A percentile compares a stretch with the other conserved stretches of the same genome.
Conservation (phyloP, 1,140 invertebrate species). For the Drosophila lini region DNA sequence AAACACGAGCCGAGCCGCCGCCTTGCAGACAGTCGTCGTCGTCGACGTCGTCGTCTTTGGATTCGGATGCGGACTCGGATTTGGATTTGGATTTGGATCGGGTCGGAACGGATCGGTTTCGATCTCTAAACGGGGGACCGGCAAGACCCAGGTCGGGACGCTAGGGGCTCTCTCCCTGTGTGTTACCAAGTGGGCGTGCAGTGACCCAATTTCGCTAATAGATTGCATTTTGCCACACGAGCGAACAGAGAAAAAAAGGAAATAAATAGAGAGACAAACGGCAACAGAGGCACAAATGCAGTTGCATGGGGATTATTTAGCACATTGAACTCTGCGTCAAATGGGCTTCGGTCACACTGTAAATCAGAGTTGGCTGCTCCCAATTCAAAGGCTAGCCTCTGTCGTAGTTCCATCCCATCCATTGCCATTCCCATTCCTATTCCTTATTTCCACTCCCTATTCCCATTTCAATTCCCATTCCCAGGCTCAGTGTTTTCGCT, state of each 20-base stretch:
- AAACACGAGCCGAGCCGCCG: slow-evolving; percentile 60
- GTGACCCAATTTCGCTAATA: slow-evolving; percentile 80
- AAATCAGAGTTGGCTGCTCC: slow-evolving; percentile 24
- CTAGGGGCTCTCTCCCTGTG: slow-evolving; percentile 21
- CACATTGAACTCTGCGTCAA: slow-evolving; percentile 67
- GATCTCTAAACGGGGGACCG: slow-evolving; percentile 16
- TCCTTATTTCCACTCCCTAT: slow-evolving; percentile 1
- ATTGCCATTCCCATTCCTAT: slow-evolving; percentile 5
- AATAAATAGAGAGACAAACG: slow-evolving; percentile 9
- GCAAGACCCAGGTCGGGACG: background rate
- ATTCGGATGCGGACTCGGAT: slow-evolving; percentile 22
- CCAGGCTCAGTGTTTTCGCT: slow-evolving; percentile 62
- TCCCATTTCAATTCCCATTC: slow-evolving; percentile 26
- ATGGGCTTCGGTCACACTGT: slow-evolving; percentile 41
- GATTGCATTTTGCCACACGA: slow-evolving; percentile 71
- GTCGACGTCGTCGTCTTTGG: slow-evolving; percentile 21
- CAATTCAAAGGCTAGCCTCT: slow-evolving; percentile 22
- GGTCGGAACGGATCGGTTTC: slow-evolving; percentile 44
- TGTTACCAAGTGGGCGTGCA: slow-evolving; percentile 80
- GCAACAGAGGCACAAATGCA: slow-evolving; percentile 11
- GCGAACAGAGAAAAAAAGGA: background rate
- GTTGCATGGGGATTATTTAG: slow-evolving; percentile 59
- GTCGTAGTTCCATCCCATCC: slow-evolving; percentile 1
- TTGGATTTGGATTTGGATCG: slow-evolving; percentile 32
- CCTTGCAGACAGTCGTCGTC: slow-evolving; percentile 24